Conservation (phyloP, 2,888 invertebrate genomes). For the Ophion obscuratus region DNA sequence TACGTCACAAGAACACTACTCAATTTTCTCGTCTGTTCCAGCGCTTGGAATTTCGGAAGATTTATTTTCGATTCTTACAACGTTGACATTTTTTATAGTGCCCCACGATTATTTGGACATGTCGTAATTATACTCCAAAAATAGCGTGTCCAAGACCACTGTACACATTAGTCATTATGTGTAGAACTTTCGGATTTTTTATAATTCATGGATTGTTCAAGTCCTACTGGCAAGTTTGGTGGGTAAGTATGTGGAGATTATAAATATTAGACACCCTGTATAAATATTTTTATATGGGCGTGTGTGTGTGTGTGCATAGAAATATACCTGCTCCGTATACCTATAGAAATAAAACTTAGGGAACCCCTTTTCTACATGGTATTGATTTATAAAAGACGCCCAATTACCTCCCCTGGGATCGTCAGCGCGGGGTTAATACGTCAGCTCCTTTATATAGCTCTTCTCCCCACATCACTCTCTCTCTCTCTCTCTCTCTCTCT, state of each 20-base stretch:
- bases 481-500: constrained; percentile 31
- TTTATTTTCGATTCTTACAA: too few species aligned
- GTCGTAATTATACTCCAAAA: too few species aligned
- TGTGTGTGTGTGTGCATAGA: neutral
- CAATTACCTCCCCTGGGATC: constrained; percentile 68
- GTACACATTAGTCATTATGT: too few species aligned
- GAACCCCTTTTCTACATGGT: constrained; percentile 68
- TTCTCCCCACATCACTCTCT: constrained; percentile 38
- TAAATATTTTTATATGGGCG: neutral
- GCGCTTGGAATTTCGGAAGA: too few species aligned
- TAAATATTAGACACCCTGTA: constrained; percentile 29
- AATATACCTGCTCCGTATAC: constrained; percentile 58
- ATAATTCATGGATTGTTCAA: too few species aligned
- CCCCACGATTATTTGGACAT: too few species aligned
- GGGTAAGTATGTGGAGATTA: neutral
- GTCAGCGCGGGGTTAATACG: constrained; percentile 62
- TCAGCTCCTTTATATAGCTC: constrained; percentile 57
- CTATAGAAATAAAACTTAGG: constrained; percentile 66
- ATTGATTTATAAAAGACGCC: constrained; percentile 78
- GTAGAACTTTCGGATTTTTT: too few species aligned
- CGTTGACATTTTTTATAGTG: too few species aligned
- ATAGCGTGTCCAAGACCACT: too few species aligned
- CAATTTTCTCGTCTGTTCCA: too few species aligned
- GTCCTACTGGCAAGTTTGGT: too few species aligned
- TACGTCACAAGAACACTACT: neutral